These are phyloP conservation scores for Enteromius unitaeniatus DNA, from an alignment of 2,797 vertebrate genomes.

Conservation along the genomic window DNA sequence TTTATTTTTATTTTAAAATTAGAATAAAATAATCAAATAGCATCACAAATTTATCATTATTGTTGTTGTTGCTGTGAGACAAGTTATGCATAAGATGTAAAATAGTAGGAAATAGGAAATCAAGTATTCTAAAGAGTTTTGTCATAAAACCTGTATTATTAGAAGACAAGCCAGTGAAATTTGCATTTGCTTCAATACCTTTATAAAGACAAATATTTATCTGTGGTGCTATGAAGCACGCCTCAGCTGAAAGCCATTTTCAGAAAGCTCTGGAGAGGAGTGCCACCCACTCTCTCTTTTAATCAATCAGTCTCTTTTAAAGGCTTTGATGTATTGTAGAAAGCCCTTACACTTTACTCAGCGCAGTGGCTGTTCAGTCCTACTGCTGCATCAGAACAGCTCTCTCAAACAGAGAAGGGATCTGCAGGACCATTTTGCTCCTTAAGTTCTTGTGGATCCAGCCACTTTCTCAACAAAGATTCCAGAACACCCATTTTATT, in stretches of 20 bases:
- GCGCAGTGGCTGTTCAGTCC: neutral
- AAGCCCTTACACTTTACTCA: slow-evolving; percentile 25
- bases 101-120: neutral
- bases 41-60: no score
- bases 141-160: neutral
- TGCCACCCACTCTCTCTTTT: slow-evolving; percentile 28
- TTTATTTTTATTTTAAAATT: no score
- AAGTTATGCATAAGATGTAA: neutral
- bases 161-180: neutral
- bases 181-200: neutral
- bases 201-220: slow-evolving; percentile 1
- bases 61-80: no score
- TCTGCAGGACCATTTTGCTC: slow-evolving; percentile 1
- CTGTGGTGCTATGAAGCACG: neutral
- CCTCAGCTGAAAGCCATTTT: slow-evolving; percentile 11
- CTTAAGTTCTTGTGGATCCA: neutral
- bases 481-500: neutral
- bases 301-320: slow-evolving; percentile 50
- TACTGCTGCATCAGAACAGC: neutral
- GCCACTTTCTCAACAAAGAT: neutral
- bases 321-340: slow-evolving; percentile 39
- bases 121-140: neutral
- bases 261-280: slow-evolving; percentile 27
- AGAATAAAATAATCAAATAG: no score
- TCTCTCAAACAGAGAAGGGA: neutral